Evolutionary conservation across 2,797 vertebrate species (phyloP), one percentile per base, ranked within the genome.

Genomic region (Sebastes melanostomus): DNA sequence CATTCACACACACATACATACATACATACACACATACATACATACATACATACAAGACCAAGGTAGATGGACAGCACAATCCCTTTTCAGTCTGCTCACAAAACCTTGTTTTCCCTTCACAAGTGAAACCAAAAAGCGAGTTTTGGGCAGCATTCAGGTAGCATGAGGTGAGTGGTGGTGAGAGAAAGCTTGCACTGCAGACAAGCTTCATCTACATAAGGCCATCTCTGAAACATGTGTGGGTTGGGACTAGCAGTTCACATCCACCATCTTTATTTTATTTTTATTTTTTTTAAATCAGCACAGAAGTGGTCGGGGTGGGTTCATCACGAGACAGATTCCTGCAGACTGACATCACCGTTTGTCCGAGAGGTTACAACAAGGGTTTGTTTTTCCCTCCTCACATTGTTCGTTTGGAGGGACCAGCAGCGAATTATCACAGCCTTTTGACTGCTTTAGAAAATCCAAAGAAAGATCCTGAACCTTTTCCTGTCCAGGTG

Each of bases 141-240:
- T 88, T 86, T 69, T 66, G 92, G 90, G 89, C 93, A 93, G 89
- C 93, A 93, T 93, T 87, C 86, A 90, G 91, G 92, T 89, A 80
- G 78, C 80, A 85, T 90, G 94, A 91, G 90, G 89, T 91, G 92
- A 91, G 83, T 80, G 86, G 82, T 88, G 71, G 86, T 87, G 77
- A 90, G 90, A 89, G 83, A 85, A 84, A 90, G 90, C 93, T 93
- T 87, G 91, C 72, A 30, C 63, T 71, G 88, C 66, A 36, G 83
- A 80, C 92, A 92, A 93, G 93, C 92, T 93, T 88, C 8, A 65
- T 91, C 91, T 91, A 82, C 80, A 82, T 94, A 95, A 95, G 94
- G 95, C 94, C 93, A 92, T 94, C 89, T 93, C 91, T 93, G 91
- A 93, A 42, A 91, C 86, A 71, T 77, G 76, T 88, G 77, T 78